Evolutionary conservation across 2,797 vertebrate genomes (phyloP).

Genomic region (Emydoidea blandingii): DNA sequence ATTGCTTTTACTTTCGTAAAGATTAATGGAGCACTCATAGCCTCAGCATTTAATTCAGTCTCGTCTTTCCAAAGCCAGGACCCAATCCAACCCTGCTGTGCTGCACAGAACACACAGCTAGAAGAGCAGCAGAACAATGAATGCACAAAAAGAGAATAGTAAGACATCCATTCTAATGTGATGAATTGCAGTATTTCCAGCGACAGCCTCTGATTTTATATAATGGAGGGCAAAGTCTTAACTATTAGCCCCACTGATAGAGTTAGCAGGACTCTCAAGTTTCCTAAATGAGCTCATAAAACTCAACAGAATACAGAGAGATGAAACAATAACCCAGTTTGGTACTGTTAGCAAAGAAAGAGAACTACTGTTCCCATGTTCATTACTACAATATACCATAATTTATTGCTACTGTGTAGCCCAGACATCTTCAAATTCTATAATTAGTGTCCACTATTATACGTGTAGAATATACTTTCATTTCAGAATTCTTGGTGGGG

Average conservation of each 20-base stretch:
- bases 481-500: slow-evolving; percentile 66
- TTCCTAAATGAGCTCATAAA: slow-evolving; percentile 18
- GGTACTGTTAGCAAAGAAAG: slow-evolving; percentile 64
- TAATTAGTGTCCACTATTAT: slow-evolving; percentile 71
- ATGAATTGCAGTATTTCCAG: not conserved
- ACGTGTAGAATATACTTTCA: slow-evolving; percentile 67
- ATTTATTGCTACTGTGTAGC: slow-evolving; percentile 42
- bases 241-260: slow-evolving; percentile 24
- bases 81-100: not conserved
- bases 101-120: not conserved
- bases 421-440: slow-evolving; percentile 62
- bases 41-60: not conserved
- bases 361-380: slow-evolving; percentile 70
- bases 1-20: not conserved
- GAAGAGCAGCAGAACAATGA: slow-evolving; percentile 23
- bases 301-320: slow-evolving; percentile 52
- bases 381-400: slow-evolving; percentile 58
- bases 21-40: rapidly evolving
- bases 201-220: not conserved
- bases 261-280: slow-evolving; percentile 30
- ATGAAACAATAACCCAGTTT: slow-evolving; percentile 59
- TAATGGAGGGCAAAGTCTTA: not conserved
- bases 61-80: not conserved
- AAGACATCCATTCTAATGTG: not conserved
- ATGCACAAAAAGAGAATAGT: not conserved